Percentiles rank a stretch among this genome's conserved stretches.
These are phyloP conservation scores for Thamnophis elegans DNA, from an alignment of 2,797 vertebrate species.

Conservation along the genomic window DNA sequence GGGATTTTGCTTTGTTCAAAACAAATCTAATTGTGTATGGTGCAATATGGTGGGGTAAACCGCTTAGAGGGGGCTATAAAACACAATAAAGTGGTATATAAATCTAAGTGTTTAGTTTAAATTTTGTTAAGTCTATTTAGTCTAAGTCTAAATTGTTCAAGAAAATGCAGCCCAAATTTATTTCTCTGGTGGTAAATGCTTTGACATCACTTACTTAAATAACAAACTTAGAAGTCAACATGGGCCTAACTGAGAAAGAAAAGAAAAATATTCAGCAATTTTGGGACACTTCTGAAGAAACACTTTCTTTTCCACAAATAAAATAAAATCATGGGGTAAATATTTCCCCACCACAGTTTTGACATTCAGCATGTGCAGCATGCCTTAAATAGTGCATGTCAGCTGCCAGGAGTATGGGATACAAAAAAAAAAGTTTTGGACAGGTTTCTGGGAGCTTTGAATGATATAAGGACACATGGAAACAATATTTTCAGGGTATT, in stretches of 20 bases:
- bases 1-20: background rate
- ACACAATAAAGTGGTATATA: background rate
- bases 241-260: background rate
- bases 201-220: background rate
- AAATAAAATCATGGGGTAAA: background rate
- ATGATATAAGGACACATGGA: background rate
- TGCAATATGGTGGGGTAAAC: background rate
- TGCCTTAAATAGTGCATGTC: background rate
- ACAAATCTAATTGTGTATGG: background rate
- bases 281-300: background rate
- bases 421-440: background rate
- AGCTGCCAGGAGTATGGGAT: background rate
- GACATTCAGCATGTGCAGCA: background rate
- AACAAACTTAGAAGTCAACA: background rate
- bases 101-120: background rate
- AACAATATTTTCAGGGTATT: too few relatives aligned
- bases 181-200: background rate
- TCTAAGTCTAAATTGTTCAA: background rate
- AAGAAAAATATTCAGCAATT: background rate
- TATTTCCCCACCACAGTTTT: background rate
- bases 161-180: background rate
- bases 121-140: too few relatives aligned
- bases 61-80: background rate
- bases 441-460: background rate
- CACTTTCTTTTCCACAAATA: background rate